These are phyloP conservation scores for Drosophila rhopaloa DNA, from an alignment of 1,140 invertebrate species.

Conservation along the genomic window DNA sequence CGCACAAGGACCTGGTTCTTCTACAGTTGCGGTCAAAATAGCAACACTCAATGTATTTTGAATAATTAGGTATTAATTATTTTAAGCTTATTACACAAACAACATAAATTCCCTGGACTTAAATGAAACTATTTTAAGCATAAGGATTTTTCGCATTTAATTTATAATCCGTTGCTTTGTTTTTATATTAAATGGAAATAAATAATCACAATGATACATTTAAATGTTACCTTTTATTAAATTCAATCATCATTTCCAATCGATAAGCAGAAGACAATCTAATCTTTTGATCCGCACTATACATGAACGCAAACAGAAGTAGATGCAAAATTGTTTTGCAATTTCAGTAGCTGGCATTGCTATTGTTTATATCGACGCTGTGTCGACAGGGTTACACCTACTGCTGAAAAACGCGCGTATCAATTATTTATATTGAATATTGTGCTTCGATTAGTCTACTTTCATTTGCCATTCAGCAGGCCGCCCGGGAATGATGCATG, in stretches of 20 bases:
- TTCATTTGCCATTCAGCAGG: slow-evolving; percentile 51
- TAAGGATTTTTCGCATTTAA: too few species aligned
- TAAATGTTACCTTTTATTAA: not conserved
- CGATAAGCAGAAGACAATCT: not conserved
- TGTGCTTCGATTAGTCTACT: slow-evolving; percentile 71
- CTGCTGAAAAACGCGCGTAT: slow-evolving; percentile 48
- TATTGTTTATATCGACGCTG: slow-evolving; percentile 50
- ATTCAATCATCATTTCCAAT: not conserved
- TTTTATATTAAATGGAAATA: too few species aligned
- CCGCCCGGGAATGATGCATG: slow-evolving; percentile 27
- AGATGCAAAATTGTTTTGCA: slow-evolving; percentile 55
- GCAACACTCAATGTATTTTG: too few species aligned
- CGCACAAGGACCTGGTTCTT: slow-evolving; percentile 34
- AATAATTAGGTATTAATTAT: too few species aligned
- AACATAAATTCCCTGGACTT: too few species aligned
- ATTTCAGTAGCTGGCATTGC: slow-evolving; percentile 36
- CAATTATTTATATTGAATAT: slow-evolving; percentile 80
- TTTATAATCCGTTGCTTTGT: too few species aligned
- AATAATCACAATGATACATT: too few species aligned
- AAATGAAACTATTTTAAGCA: too few species aligned
- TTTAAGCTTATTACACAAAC: too few species aligned
- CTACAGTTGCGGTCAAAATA: not conserved
- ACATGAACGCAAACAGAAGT: slow-evolving; percentile 3
- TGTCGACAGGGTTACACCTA: slow-evolving; percentile 12
- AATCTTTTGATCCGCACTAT: slow-evolving; percentile 2